These are phyloP conservation scores for Onychorhynchus coronatus DNA, from an alignment of 2,113 vertebrate species.

Conservation along the genomic window DNA sequence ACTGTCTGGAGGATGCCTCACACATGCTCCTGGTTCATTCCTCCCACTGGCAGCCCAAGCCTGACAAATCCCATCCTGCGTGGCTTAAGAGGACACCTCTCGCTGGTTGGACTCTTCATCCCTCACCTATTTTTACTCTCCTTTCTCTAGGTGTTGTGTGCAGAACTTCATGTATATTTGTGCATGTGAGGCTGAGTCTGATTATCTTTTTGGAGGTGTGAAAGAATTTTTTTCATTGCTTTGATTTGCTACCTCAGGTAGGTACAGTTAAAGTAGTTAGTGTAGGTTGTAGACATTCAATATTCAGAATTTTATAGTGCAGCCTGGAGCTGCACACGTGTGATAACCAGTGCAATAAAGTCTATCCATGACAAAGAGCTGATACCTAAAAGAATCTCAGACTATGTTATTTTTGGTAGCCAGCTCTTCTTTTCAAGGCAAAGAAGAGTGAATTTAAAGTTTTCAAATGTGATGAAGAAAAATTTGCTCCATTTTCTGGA, in stretches of 20 bases:
- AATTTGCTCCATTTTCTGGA: background rate
- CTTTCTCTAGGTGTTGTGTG: background rate
- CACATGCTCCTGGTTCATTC: background rate
- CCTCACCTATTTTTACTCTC: background rate
- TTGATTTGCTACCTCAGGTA: background rate
- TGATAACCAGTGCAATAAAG: background rate
- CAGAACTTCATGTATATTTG: background rate
- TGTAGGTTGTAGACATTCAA: background rate
- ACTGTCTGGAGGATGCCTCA: background rate
- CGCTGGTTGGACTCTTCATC: rapidly evolving
- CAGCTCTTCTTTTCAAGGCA: background rate
- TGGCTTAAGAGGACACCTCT: background rate
- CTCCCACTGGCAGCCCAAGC: background rate
- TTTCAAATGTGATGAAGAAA: background rate
- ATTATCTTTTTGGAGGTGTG: background rate
- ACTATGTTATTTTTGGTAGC: background rate
- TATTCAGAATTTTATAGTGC: background rate
- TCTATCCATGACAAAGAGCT: background rate
- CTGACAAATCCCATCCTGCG: background rate
- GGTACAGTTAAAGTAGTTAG: background rate
- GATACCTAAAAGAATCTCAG: background rate
- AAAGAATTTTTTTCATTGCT: background rate
- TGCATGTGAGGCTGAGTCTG: background rate
- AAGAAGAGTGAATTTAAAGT: background rate
- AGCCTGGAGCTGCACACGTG: rapidly evolving